Conservation (phyloP, 2,888 invertebrate species). For the Coelopa pilipes region DNA sequence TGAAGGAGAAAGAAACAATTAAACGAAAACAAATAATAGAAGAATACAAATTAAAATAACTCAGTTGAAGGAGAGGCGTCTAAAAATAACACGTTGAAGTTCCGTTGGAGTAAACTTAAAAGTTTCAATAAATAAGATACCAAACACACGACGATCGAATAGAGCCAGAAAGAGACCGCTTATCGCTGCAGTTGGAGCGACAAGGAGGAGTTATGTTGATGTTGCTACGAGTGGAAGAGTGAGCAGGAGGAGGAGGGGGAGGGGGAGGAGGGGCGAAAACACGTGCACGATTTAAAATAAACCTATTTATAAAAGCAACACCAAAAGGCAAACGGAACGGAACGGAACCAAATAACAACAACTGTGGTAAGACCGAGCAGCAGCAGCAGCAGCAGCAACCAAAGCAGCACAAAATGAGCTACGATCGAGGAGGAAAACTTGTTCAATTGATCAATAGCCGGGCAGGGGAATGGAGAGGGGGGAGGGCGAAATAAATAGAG, state of each 20-base stretch:
- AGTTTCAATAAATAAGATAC: conserved; percentile 1
- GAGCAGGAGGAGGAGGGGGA: no score
- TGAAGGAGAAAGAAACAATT: conserved; percentile 43
- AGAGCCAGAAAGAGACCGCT: not conserved
- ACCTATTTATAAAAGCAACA: not conserved
- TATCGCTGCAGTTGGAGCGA: no score
- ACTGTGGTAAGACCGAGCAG: not conserved
- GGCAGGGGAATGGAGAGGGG: no score
- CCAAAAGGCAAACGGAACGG: conserved; percentile 1
- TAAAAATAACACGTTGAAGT: conserved; percentile 15
- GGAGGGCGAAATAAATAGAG: no score
- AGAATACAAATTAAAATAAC: conserved; percentile 48
- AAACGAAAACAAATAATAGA: conserved; percentile 40
- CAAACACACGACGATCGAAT: conserved; percentile 2
- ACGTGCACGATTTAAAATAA: not conserved
- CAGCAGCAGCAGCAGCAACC: not conserved
- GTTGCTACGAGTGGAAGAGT: not conserved
- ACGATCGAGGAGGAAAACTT: no score
- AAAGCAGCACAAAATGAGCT: no score
- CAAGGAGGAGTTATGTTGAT: no score
- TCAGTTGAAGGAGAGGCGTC: conserved; percentile 34
- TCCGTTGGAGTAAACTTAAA: conserved; percentile 39
- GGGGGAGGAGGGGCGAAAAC: conserved; percentile 1
- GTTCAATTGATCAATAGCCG: no score
- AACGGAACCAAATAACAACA: conserved; percentile 9